Evolutionary conservation across 1,140 invertebrate genomes (phyloP), one percentile per base, ranked within the genome.

Genomic region (Dinoponera quadriceps): DNA sequence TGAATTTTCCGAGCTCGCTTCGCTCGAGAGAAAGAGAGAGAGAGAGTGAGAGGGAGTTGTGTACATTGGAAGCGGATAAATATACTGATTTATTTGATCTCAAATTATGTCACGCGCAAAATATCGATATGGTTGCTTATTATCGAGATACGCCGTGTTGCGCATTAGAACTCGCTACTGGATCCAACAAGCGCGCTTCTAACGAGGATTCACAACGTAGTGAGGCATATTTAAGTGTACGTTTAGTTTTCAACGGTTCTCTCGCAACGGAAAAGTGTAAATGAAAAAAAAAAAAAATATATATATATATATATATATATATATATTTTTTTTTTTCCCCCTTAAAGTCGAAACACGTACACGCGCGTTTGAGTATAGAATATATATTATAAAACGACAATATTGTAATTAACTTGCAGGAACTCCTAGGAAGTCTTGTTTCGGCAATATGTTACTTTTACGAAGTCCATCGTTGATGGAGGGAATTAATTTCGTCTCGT

Each of bases 351-450:
- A 55, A 20, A 55, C 54, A 20, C 49, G 33, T n/a, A 38, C 13
- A n/a, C 16, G 14, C 57, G 44, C 22, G 59, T 33, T 77, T 55
- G n/a, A 66, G 5, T 3, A 14, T 16, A 49, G 48, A 63, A n/a
- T n/a, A n/a, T n/a, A n/a, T n/a, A n/a, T n/a, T n/a, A n/a, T n/a
- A n/a, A n/a, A 65, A 66, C 27, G 75, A 80, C 75, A 80, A 80
- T 80, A 80, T 80, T 71, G 55, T 69, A 66, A 44, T 65, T 78
- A 59, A 63, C 51, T 69, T 49, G 20, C 3, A 44, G 13, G 44
- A 27, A 57, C 11, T 5, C 11, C 18, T 14, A 18, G 22, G 48
- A 44, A 29, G 71, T 69, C 33, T 14, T 14, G 14, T 80, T 57
- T 38, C 18, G 38, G 14, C 20, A 20, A 18, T n/a, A n/a, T 13